Evolutionary conservation across 2,113 vertebrate genomes (phyloP).

Genomic region (Leptocoma aspasia): DNA sequence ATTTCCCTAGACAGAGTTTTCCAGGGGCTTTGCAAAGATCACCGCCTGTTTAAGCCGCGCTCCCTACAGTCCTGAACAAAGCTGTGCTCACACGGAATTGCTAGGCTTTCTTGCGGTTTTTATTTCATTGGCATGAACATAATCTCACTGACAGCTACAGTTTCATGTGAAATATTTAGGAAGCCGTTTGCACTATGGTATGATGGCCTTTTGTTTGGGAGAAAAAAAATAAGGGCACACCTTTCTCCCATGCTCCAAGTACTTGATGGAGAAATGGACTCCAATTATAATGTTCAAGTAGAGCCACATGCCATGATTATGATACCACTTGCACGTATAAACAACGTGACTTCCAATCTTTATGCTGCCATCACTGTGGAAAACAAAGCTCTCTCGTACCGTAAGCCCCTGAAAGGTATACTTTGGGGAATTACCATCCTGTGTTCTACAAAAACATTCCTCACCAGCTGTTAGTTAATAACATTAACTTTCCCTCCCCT

Average conservation of each 20-base stretch:
- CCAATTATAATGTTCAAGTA: background rate
- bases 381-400: background rate
- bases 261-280: background rate
- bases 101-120: background rate
- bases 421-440: background rate
- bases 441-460: background rate
- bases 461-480: background rate
- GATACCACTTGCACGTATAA: background rate
- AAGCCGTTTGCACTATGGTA: background rate
- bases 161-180: background rate
- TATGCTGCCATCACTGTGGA: background rate
- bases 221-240: background rate
- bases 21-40: background rate
- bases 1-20: background rate
- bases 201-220: background rate
- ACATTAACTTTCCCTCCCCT: background rate
- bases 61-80: background rate
- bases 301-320: background rate
- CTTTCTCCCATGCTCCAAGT: background rate
- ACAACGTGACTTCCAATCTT: background rate
- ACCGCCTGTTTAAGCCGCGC: accelerated
- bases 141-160: background rate
- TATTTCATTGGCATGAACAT: background rate
- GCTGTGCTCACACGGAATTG: background rate
- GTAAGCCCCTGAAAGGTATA: background rate